Conservation (phyloP, 1,140 invertebrate genomes). For the Hormaphis cornu region DNA sequence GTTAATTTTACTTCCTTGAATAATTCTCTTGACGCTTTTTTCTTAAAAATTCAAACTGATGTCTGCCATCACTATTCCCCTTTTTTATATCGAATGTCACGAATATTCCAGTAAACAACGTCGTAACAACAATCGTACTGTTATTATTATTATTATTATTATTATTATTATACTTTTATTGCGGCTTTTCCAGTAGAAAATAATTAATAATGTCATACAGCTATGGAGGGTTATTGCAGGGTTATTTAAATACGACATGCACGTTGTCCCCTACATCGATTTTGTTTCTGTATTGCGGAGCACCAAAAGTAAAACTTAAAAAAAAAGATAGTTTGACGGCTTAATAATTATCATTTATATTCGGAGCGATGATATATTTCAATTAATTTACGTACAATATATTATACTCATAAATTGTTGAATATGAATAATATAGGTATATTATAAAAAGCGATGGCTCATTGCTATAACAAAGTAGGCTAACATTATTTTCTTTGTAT, state of each 20-base stretch:
- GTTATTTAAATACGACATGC: slow-evolving; percentile 14
- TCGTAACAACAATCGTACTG: not conserved
- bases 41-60: not conserved
- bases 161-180: not conserved
- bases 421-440: too few species aligned
- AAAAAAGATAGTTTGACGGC: not conserved
- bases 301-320: not conserved
- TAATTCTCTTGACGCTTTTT: not conserved
- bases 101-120: not conserved
- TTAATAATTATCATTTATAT: too few species aligned
- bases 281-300: not conserved
- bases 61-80: not conserved
- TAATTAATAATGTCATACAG: slow-evolving; percentile 7
- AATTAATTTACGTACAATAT: too few species aligned
- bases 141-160: too few species aligned
- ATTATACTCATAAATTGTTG: too few species aligned
- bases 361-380: too few species aligned
- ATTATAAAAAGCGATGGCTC: too few species aligned
- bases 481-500: too few species aligned
- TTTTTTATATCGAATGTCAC: not conserved
- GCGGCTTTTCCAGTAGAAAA: not conserved
- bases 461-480: too few species aligned
- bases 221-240: not conserved
- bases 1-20: not conserved
- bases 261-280: not conserved